These are phyloP conservation scores for Pecten maximus DNA, from an alignment of 2,888 invertebrate genomes.

Conservation along the genomic window DNA sequence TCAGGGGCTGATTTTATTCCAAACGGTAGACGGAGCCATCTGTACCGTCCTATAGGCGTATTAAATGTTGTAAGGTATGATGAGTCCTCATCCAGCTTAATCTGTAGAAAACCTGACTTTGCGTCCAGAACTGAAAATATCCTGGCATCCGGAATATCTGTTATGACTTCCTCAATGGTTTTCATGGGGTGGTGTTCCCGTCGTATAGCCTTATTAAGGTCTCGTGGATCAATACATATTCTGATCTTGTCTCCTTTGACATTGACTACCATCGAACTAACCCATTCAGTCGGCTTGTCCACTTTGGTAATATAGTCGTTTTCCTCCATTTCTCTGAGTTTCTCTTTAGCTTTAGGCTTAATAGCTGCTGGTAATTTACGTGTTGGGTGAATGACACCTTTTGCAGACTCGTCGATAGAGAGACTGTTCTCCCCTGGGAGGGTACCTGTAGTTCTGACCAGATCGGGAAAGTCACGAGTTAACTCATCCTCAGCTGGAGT, in stretches of 20 bases:
- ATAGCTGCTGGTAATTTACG: slow-evolving; percentile 49
- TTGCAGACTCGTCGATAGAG: slow-evolving; percentile 36
- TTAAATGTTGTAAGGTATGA: slow-evolving; percentile 66
- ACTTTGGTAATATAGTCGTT: no score
- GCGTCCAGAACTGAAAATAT: slow-evolving; percentile 66
- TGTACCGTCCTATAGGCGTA: slow-evolving; percentile 61
- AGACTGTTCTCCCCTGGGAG: slow-evolving; percentile 52
- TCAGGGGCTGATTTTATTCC: slow-evolving; percentile 63
- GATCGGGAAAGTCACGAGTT: slow-evolving; percentile 45
- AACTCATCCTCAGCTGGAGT: slow-evolving; percentile 40
- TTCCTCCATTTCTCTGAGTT: slow-evolving; percentile 48
- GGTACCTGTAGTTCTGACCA: slow-evolving; percentile 48
- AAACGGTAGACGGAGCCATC: slow-evolving; percentile 63
- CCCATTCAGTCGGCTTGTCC: no score
- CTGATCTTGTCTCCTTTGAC: no score
- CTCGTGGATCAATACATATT: no score
- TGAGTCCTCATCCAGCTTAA: slow-evolving; percentile 58
- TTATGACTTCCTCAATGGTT: slow-evolving; percentile 63
- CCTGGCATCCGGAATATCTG: slow-evolving; percentile 58
- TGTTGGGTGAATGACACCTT: slow-evolving; percentile 46
- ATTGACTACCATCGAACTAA: no score
- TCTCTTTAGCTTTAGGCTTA: slow-evolving; percentile 43
- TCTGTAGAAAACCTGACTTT: slow-evolving; percentile 65
- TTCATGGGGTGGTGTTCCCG: slow-evolving; percentile 65
- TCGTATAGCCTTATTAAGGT: no score